phyloP scores from a whole-genome alignment of 2,888 invertebrate species.

The Andrena minutula region DNA sequence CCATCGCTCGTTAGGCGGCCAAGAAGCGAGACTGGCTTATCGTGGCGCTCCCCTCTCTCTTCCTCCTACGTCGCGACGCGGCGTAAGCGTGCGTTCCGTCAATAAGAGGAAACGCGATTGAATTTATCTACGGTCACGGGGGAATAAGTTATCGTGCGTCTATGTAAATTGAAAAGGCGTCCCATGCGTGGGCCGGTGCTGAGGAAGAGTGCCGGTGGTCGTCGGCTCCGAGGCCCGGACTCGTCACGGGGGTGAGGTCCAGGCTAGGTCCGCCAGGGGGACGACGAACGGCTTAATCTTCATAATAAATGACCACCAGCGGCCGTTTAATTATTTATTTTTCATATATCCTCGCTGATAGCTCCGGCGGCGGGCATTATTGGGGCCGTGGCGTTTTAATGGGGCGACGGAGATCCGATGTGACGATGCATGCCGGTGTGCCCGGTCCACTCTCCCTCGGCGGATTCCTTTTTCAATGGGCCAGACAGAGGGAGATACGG shows the following conservation, averaged over 20 bases:
- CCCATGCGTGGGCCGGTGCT: not conserved
- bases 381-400: conserved; percentile 51
- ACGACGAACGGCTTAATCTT: conserved; percentile 69
- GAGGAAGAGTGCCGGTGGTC: not conserved
- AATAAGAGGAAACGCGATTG: conserved; percentile 24
- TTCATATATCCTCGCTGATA: conserved; percentile 41
- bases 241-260: conserved; percentile 30
- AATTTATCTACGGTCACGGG: conserved; percentile 52
- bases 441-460: not conserved
- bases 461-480: conserved; percentile 45
- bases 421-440: conserved; percentile 63
- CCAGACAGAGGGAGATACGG: conserved; percentile 31
- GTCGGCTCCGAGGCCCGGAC: not conserved
- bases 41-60: no score
- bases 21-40: no score
- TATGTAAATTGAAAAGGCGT: conserved; percentile 69
- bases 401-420: conserved; percentile 57
- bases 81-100: not conserved
- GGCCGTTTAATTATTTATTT: conserved; percentile 74
- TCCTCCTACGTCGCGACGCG: not conserved
- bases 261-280: conserved; percentile 38
- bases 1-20: not conserved
- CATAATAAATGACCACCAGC: conserved; percentile 70
- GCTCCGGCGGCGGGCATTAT: conserved; percentile 31
- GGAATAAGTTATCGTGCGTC: conserved; percentile 62